Evolutionary conservation across 2,113 vertebrate species (phyloP).

Genomic region (Xyrauchen texanus): DNA sequence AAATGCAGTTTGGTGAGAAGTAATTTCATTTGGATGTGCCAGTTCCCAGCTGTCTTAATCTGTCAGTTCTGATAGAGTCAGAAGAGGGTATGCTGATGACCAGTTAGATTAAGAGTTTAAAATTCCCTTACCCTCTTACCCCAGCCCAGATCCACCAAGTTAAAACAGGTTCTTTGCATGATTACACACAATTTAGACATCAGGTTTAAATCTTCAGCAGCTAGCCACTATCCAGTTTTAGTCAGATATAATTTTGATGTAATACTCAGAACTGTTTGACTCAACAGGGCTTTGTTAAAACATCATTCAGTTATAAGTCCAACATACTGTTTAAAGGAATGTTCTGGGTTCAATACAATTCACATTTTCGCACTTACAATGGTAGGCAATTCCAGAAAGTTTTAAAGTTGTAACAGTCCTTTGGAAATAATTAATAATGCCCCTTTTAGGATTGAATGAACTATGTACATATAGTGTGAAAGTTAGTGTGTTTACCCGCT

Average conservation of each 20-base stretch:
- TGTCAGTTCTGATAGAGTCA: constrained; percentile 60
- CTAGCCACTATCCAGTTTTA: not conserved
- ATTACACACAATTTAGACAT: not conserved
- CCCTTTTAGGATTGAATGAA: no score
- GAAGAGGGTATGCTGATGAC: constrained; percentile 50
- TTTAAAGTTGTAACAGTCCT: no score
- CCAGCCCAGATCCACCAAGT: not conserved
- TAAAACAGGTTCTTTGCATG: constrained; percentile 19
- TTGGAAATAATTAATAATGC: no score
- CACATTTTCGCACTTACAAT: no score
- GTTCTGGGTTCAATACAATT: no score
- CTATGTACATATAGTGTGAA: no score
- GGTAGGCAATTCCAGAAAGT: no score
- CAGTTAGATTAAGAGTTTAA: constrained; percentile 63
- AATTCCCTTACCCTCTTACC: constrained; percentile 40
- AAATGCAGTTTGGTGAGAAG: constrained; percentile 59
- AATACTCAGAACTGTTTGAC: no score
- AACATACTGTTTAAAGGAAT: no score
- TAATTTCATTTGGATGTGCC: constrained; percentile 52
- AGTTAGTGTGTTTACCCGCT: no score
- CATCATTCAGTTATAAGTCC: no score
- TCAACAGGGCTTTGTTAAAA: no score
- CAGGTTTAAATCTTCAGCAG: not conserved
- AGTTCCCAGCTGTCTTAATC: constrained; percentile 56
- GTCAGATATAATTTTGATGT: not conserved